Conservation (phyloP, 2,113 vertebrate genomes). For the Caloenas nicobarica region DNA sequence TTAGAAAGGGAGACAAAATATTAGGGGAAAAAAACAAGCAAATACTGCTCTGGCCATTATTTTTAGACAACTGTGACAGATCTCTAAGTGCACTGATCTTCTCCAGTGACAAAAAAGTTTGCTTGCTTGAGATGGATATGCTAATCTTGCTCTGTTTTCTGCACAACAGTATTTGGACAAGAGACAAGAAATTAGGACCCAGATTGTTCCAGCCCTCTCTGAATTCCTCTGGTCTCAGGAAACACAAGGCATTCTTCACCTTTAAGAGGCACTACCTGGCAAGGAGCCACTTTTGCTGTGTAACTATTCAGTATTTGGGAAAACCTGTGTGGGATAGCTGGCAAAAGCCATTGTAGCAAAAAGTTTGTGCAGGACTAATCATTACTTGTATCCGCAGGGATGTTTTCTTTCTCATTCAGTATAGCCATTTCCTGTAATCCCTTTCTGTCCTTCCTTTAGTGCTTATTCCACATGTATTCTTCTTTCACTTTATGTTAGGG, state of each 20-base stretch:
- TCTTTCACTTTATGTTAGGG: neutral
- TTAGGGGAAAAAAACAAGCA: neutral
- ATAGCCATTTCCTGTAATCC: neutral
- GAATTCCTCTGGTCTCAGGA: neutral
- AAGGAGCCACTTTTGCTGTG: neutral
- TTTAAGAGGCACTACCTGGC: neutral
- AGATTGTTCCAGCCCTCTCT: neutral
- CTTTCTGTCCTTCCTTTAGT: neutral
- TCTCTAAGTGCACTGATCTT: neutral
- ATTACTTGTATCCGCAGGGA: neutral
- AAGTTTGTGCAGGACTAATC: neutral
- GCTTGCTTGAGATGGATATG: neutral
- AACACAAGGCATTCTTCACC: neutral
- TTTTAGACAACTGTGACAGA: neutral
- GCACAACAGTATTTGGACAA: neutral
- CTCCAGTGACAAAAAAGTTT: neutral
- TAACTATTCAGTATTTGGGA: neutral
- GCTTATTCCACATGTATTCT: neutral
- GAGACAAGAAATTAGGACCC: neutral
- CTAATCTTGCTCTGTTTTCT: neutral
- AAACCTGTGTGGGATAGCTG: neutral
- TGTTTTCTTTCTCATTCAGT: neutral
- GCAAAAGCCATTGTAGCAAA: neutral
- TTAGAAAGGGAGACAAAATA: neutral
- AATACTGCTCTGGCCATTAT: neutral